Evolutionary conservation across 1,140 invertebrate genomes (phyloP).

Genomic region (Leptoteleia sp.): DNA sequence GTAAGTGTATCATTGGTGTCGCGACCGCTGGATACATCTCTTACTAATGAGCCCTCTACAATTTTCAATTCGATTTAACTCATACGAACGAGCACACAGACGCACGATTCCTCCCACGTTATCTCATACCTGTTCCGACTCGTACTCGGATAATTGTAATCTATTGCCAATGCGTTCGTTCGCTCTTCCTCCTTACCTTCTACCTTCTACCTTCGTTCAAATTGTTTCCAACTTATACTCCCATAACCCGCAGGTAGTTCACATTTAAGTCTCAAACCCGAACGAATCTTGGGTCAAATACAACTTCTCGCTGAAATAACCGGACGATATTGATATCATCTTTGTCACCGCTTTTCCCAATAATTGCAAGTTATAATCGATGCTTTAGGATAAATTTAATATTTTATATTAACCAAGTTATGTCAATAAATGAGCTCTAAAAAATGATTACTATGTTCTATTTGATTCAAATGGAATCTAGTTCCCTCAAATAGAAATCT

Average conservation of each 20-base stretch:
- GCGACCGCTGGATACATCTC: slow-evolving; percentile 50
- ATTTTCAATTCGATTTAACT: slow-evolving; percentile 64
- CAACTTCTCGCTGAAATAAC: too few species aligned
- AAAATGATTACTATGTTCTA: too few species aligned
- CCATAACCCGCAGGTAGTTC: slow-evolving; percentile 38
- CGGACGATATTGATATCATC: too few species aligned
- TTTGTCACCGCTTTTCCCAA: too few species aligned
- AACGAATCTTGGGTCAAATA: too few species aligned
- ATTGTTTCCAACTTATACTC: slow-evolving; percentile 36
- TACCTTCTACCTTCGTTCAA: slow-evolving; percentile 14
- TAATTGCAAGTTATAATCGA: too few species aligned
- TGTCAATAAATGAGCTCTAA: too few species aligned
- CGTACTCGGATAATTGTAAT: slow-evolving; percentile 65
- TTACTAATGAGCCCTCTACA: slow-evolving; percentile 63
- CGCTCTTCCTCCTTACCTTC: slow-evolving; percentile 46
- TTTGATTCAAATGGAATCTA: too few species aligned
- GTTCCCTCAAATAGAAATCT: too few species aligned
- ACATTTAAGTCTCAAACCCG: too few species aligned
- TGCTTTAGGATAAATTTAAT: too few species aligned
- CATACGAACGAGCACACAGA: slow-evolving; percentile 45
- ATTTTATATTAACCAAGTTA: too few species aligned
- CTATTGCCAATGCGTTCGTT: slow-evolving; percentile 62
- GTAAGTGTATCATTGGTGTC: slow-evolving; percentile 66
- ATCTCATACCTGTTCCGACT: slow-evolving; percentile 58
- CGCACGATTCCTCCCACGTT: slow-evolving; percentile 65